Evolutionary conservation across 2,888 invertebrate genomes (phyloP).

Genomic region (Drosophila recens): DNA sequence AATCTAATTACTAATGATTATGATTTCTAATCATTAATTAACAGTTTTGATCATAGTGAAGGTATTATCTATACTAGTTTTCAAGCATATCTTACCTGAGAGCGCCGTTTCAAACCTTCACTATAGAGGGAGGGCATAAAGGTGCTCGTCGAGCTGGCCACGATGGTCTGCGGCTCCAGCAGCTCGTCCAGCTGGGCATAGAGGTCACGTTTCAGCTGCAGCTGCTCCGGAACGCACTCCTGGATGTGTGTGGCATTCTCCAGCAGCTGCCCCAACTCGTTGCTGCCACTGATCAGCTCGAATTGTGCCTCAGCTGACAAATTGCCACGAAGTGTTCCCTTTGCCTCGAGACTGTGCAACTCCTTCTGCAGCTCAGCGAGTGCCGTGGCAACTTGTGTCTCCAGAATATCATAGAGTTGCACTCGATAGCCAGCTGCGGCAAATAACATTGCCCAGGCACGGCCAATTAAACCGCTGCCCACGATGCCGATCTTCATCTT

Average conservation of each 20-base stretch:
- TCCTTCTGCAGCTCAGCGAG: constrained; percentile 90
- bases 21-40: no score
- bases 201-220: constrained; percentile 93
- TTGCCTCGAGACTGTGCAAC: constrained; percentile 89
- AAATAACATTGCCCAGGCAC: constrained; percentile 99
- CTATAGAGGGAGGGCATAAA: constrained; percentile 95
- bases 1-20: no score
- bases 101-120: constrained; percentile 90
- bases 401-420: constrained; percentile 93
- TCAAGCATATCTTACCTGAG: constrained; percentile 85
- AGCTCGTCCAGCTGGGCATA: constrained; percentile 92
- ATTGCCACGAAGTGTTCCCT: constrained; percentile 90
- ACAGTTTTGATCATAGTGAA: no score
- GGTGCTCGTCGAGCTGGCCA: constrained; percentile 97
- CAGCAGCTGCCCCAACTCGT: constrained; percentile 89
- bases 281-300: constrained; percentile 90
- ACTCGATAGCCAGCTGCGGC: constrained; percentile 96
- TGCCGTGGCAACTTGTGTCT: constrained; percentile 90
- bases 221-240: constrained; percentile 96
- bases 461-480: constrained; percentile 97
- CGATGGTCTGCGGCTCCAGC: constrained; percentile 90
- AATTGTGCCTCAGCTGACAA: constrained; percentile 91
- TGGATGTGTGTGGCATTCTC: constrained; percentile 92
- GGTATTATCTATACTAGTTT: no score
- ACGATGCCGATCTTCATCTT: constrained; percentile 92